phyloP scores from a whole-genome alignment of 2,113 vertebrate species.

The Cryptomyrus ogoouensis region DNA sequence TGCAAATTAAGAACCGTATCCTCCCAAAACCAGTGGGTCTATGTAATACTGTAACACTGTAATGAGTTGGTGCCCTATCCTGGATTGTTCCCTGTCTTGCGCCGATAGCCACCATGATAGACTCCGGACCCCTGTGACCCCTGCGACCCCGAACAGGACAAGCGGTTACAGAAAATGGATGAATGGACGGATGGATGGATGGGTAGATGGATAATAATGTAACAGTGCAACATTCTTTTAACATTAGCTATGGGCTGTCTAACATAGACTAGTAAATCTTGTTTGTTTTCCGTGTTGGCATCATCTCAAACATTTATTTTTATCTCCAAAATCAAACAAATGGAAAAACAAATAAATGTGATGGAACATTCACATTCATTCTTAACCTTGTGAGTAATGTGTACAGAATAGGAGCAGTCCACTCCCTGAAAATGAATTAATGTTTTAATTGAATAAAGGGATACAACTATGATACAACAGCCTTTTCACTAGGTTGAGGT shows the following conservation, averaged over 20 bases:
- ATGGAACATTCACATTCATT: slow-evolving; percentile 51
- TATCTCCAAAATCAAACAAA: background rate
- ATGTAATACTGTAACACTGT: background rate
- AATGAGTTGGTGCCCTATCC: too few relatives aligned
- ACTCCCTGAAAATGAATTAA: slow-evolving; percentile 48
- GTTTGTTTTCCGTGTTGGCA: background rate
- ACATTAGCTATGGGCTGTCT: slow-evolving; percentile 25
- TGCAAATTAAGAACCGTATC: background rate
- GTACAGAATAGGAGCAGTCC: slow-evolving; percentile 50
- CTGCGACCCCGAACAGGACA: too few relatives aligned
- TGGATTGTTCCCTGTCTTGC: too few relatives aligned
- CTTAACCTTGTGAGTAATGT: slow-evolving; percentile 52
- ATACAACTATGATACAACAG: background rate
- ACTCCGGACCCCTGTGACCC: too few relatives aligned
- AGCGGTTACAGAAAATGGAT: too few relatives aligned
- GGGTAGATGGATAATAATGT: background rate
- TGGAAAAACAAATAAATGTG: slow-evolving; percentile 40
- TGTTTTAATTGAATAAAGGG: slow-evolving; percentile 55
- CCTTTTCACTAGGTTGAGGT: background rate
- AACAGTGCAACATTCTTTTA: background rate
- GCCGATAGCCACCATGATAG: too few relatives aligned
- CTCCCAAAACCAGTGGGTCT: background rate
- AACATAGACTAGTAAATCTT: background rate
- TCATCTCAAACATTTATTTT: slow-evolving; percentile 5
- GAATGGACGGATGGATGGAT: too few relatives aligned